Evolutionary conservation across 1,140 invertebrate species (phyloP).

Genomic region (Rhopalosiphum padi): DNA sequence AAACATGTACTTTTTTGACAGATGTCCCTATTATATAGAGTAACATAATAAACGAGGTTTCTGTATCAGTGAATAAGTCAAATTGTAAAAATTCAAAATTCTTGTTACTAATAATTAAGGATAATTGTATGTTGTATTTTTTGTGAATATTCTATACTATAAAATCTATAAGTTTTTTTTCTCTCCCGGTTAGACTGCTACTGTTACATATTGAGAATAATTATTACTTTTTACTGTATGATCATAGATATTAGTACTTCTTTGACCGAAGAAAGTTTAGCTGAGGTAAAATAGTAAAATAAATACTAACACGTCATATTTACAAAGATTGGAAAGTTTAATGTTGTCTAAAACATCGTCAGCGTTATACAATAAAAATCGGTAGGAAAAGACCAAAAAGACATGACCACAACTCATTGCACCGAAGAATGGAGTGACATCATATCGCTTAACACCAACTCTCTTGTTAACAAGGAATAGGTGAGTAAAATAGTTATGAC

Average conservation of each 20-base stretch:
- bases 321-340: neutral
- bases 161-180: too few species aligned
- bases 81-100: neutral
- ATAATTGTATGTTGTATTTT: too few species aligned
- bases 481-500: slow-evolving; percentile 21
- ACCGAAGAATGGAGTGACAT: neutral
- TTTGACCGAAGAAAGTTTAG: neutral
- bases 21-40: fast-evolving
- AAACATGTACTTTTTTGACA: neutral
- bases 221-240: neutral
- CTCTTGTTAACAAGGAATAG: neutral
- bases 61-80: neutral
- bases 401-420: neutral
- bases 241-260: neutral
- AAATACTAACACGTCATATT: neutral
- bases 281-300: neutral
- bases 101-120: too few species aligned
- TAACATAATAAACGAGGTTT: neutral
- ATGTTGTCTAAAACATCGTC: neutral
- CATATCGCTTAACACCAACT: neutral
- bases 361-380: neutral
- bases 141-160: too few species aligned
- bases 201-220: too few species aligned
- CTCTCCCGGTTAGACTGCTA: too few species aligned
- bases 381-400: neutral